These are phyloP conservation scores for Philopedon plagiatum DNA, from an alignment of 2,888 invertebrate genomes.

Conservation along the genomic window DNA sequence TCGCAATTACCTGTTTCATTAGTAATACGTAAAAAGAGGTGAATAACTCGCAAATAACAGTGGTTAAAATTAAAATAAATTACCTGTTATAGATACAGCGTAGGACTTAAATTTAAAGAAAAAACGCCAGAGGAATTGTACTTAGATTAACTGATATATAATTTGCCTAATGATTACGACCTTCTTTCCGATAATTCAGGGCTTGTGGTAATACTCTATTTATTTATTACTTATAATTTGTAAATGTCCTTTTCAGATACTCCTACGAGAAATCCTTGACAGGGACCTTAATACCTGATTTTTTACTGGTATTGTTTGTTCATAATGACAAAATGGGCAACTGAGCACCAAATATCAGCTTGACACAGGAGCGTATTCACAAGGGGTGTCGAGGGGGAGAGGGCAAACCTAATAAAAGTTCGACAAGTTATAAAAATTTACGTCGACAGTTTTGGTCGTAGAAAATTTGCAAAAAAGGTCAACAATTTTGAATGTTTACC, in stretches of 20 bases:
- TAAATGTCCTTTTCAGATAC: constrained; percentile 18
- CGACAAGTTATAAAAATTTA: too few relatives aligned
- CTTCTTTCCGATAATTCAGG: constrained; percentile 36
- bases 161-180: constrained; percentile 47
- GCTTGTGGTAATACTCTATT: constrained; percentile 32
- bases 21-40: constrained; percentile 25
- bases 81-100: constrained; percentile 12
- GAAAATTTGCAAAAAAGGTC: too few relatives aligned
- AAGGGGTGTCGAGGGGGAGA: too few relatives aligned
- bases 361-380: too few relatives aligned
- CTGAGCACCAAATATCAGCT: too few relatives aligned
- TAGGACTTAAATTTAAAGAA: constrained; percentile 13
- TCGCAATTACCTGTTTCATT: constrained; percentile 22
- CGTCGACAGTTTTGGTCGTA: too few relatives aligned
- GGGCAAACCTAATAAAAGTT: too few relatives aligned
- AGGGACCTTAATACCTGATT: constrained; percentile 6
- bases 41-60: constrained; percentile 41
- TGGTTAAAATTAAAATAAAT: constrained; percentile 37
- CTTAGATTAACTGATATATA: constrained; percentile 38
- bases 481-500: too few relatives aligned
- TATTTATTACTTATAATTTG: constrained; percentile 16
- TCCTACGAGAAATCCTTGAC: constrained; percentile 32
- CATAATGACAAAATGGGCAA: too few relatives aligned
- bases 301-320: neutral
- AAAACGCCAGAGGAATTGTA: constrained; percentile 33